Conservation (phyloP, 2,888 invertebrate genomes). For the Oeneis ivallda region DNA sequence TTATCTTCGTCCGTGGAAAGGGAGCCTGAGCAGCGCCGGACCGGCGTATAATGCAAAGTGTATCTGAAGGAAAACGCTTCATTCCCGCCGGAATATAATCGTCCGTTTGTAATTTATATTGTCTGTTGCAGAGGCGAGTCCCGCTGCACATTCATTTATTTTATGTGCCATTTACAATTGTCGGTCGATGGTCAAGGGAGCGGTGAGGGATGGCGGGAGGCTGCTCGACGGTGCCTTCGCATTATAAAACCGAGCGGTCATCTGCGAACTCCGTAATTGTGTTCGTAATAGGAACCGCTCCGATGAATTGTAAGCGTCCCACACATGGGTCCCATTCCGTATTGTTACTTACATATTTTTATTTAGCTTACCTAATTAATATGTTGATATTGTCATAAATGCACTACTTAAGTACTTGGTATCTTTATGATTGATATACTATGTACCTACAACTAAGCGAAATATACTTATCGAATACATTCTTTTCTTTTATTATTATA, state of each 20-base stretch:
- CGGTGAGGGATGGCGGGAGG: constrained; percentile 56
- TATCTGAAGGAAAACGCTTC: constrained; percentile 79
- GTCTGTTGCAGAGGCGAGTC: constrained; percentile 83
- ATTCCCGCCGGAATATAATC: constrained; percentile 82
- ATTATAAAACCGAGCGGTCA: constrained; percentile 83
- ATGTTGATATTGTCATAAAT: not conserved
- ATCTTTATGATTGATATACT: too few relatives aligned
- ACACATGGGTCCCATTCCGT: constrained; percentile 61
- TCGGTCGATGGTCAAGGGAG: constrained; percentile 83
- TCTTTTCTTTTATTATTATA: too few relatives aligned
- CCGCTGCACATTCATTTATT: constrained; percentile 83
- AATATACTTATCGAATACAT: too few relatives aligned
- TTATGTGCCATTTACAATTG: constrained; percentile 84
- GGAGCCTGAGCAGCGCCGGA: constrained; percentile 42
- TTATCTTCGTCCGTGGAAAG: constrained; percentile 15
- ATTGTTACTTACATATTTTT: not conserved
- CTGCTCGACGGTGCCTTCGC: constrained; percentile 72
- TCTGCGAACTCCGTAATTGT: constrained; percentile 79
- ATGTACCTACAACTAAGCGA: too few relatives aligned
- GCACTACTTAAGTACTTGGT: too few relatives aligned
- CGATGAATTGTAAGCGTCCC: constrained; percentile 67
- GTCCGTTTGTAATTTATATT: constrained; percentile 83
- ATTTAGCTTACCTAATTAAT: not conserved
- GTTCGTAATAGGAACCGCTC: constrained; percentile 75
- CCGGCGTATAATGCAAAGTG: constrained; percentile 62